Evolutionary conservation across 2,888 invertebrate species (phyloP).

Genomic region (Melolontha melolontha): DNA sequence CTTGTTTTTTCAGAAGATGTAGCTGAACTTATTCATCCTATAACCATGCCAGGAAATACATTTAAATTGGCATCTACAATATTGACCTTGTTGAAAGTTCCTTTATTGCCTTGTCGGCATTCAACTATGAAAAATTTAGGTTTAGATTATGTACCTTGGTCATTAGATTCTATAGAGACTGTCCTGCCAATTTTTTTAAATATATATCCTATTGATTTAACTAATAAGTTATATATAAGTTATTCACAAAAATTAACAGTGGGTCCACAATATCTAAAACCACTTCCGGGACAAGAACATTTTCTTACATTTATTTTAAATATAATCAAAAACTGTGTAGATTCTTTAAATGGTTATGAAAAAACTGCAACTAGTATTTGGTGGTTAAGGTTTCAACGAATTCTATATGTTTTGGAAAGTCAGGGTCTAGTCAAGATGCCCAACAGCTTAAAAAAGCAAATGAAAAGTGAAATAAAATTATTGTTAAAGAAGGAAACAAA

Average conservation of each 20-base stretch:
- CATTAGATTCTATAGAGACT: constrained; percentile 68
- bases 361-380: constrained; percentile 70
- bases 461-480: constrained; percentile 69
- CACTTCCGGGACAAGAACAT: constrained; percentile 72
- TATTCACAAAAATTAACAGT: constrained; percentile 66
- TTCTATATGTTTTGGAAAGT: constrained; percentile 67
- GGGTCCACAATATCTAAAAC: constrained; percentile 72
- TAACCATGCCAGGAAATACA: constrained; percentile 70
- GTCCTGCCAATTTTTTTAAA: constrained; percentile 64
- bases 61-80: constrained; percentile 72
- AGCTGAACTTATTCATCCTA: constrained; percentile 77
- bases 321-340: constrained; percentile 68
- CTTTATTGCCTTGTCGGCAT: constrained; percentile 68
- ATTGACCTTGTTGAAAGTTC: constrained; percentile 72
- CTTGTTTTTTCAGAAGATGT: constrained; percentile 74
- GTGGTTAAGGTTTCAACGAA: constrained; percentile 74
- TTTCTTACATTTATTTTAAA: constrained; percentile 69
- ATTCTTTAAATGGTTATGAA: constrained; percentile 66
- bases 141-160: constrained; percentile 65
- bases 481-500: constrained; percentile 69
- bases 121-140: constrained; percentile 64
- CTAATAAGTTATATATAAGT: constrained; percentile 61
- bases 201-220: constrained; percentile 58
- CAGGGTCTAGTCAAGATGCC: constrained; percentile 64
- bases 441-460: constrained; percentile 63